phyloP scores from a whole-genome alignment of 92 coral and sea anemone species.

The Porites evermanni region DNA sequence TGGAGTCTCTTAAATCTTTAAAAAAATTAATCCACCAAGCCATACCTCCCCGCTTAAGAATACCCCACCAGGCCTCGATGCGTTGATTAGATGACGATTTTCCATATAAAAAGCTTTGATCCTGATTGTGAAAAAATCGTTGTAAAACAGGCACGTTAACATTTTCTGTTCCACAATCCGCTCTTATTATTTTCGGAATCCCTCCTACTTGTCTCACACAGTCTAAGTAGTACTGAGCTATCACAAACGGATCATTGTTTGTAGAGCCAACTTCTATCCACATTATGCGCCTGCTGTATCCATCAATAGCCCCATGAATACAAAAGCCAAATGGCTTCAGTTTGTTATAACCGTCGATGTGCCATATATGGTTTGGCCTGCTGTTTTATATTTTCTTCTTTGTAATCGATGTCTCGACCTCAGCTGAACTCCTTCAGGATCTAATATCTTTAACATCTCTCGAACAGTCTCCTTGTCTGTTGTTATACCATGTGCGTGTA shows the following conservation, averaged over 20 bases:
- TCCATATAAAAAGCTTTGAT: slow-evolving; percentile 47
- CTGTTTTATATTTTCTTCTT: slow-evolving; percentile 35
- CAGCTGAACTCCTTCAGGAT: slow-evolving; percentile 54
- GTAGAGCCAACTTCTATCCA: slow-evolving; percentile 52
- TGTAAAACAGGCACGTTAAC: slow-evolving; percentile 29
- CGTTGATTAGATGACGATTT: slow-evolving; percentile 37
- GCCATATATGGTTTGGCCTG: slow-evolving; percentile 61
- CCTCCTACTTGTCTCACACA: slow-evolving; percentile 46
- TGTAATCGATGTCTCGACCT: slow-evolving; percentile 47
- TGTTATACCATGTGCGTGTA: slow-evolving; percentile 22
- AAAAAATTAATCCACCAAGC: slow-evolving; percentile 40
- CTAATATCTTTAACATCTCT: slow-evolving; percentile 36
- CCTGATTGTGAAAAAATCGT: slow-evolving; percentile 32
- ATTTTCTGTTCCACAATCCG: slow-evolving; percentile 49
- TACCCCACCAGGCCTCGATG: slow-evolving; percentile 50
- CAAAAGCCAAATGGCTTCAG: slow-evolving; percentile 12
- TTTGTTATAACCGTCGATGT: slow-evolving; percentile 49
- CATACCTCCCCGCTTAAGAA: slow-evolving; percentile 11
- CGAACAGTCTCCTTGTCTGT: slow-evolving; percentile 51
- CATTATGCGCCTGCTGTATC: slow-evolving; percentile 46
- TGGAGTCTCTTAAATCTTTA: slow-evolving; percentile 30
- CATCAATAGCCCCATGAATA: slow-evolving; percentile 8
- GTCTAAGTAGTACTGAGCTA: slow-evolving; percentile 21
- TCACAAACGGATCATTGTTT: slow-evolving; percentile 27
- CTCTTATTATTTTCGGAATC: slow-evolving; percentile 25